Conservation (phyloP, 2,797 vertebrate genomes). For the Urosaurus nigricauda region DNA sequence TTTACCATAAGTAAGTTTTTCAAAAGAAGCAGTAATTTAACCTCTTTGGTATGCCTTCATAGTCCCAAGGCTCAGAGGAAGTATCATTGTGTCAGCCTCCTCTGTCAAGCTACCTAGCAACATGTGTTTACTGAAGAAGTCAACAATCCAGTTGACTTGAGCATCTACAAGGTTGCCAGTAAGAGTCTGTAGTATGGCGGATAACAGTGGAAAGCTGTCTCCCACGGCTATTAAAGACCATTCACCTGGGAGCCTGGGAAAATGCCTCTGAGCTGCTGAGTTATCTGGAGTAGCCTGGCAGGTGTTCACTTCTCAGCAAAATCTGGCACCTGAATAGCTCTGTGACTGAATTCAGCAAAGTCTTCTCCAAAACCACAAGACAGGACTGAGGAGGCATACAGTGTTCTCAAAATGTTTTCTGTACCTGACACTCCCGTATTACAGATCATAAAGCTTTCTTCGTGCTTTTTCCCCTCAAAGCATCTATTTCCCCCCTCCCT, state of each 20-base stretch:
- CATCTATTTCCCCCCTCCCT: neutral
- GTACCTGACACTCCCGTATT: slow-evolving; percentile 6
- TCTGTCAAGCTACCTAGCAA: slow-evolving; percentile 84
- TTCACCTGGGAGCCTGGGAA: slow-evolving; percentile 90
- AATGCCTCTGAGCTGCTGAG: slow-evolving; percentile 85
- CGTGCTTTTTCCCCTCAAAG: neutral
- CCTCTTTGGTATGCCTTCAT: slow-evolving; percentile 62
- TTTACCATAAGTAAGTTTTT: slow-evolving; percentile 52
- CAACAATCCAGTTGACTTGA: slow-evolving; percentile 81
- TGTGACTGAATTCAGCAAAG: slow-evolving; percentile 50
- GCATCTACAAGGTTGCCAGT: slow-evolving; percentile 85
- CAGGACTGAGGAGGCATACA: slow-evolving; percentile 31
- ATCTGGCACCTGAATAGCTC: slow-evolving; percentile 81
- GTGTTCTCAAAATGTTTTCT: neutral
- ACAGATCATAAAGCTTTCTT: neutral
- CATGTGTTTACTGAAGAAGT: slow-evolving; percentile 82
- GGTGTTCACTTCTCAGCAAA: slow-evolving; percentile 82
- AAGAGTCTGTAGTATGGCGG: slow-evolving; percentile 83
- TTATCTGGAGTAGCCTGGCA: slow-evolving; percentile 86
- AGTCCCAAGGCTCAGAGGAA: slow-evolving; percentile 71
- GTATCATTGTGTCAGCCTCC: slow-evolving; percentile 79
- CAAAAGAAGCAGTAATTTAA: slow-evolving; percentile 63
- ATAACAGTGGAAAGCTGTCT: slow-evolving; percentile 86
- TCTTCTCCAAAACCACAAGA: slow-evolving; percentile 63
- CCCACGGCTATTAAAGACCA: slow-evolving; percentile 87